Conservation (phyloP, 1,140 invertebrate genomes). For the Drosophila miranda region DNA sequence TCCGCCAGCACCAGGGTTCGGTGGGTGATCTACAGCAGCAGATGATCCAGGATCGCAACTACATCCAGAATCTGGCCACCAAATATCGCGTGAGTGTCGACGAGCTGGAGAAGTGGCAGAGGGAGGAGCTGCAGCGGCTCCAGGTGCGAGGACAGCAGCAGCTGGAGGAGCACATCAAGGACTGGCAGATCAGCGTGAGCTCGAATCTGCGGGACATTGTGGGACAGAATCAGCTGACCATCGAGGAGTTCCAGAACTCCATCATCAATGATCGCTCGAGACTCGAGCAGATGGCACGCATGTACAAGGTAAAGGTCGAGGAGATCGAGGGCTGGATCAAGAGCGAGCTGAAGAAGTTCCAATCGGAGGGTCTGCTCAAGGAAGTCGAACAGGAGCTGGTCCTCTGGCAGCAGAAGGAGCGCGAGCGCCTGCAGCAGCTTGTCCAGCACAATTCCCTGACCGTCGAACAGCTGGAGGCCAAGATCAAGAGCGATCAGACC, state of each 20-base stretch:
- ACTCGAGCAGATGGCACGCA: constrained; percentile 63
- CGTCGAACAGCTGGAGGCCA: constrained; percentile 67
- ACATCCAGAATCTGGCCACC: constrained; percentile 67
- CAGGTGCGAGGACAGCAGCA: constrained; percentile 62
- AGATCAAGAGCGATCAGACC: constrained; percentile 74
- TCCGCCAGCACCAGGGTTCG: constrained; percentile 70
- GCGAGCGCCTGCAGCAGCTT: constrained; percentile 61
- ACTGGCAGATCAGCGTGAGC: constrained; percentile 70
- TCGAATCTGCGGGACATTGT: constrained; percentile 60
- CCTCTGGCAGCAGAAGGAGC: constrained; percentile 71
- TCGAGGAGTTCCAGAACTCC: constrained; percentile 73
- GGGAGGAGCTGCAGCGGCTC: constrained; percentile 64
- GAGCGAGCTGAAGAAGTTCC: constrained; percentile 67
- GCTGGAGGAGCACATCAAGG: constrained; percentile 69
- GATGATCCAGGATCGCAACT: constrained; percentile 66
- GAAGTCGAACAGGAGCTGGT: constrained; percentile 70
- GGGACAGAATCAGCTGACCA: constrained; percentile 68
- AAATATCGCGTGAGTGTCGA: constrained; percentile 77
- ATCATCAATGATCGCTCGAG: constrained; percentile 68
- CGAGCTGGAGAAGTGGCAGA: constrained; percentile 77
- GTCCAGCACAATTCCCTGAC: constrained; percentile 72
- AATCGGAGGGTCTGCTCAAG: constrained; percentile 72
- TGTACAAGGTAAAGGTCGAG: constrained; percentile 72
- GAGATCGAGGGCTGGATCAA: constrained; percentile 77
- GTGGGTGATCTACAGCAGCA: constrained; percentile 65